Evolutionary conservation across 2,797 vertebrate species (phyloP).

Genomic region (Rhincodon typus): DNA sequence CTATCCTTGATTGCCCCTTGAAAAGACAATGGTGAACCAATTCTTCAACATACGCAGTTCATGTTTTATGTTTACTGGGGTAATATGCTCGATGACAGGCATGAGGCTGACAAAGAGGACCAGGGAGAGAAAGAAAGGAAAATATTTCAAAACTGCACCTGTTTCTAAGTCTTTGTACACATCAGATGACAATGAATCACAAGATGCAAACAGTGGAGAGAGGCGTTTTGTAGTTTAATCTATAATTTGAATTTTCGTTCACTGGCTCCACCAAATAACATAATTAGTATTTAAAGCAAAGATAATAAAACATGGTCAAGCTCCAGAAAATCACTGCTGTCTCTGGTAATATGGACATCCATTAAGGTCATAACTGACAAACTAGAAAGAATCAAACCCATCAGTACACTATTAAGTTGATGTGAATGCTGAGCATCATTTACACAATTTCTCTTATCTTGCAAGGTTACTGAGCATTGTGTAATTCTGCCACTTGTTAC

Average conservation of each 20-base stretch:
- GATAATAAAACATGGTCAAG: not conserved
- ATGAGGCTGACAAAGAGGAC: not conserved
- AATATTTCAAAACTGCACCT: not conserved
- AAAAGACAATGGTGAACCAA: too few species aligned
- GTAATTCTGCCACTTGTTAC: not conserved
- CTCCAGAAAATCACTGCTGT: not conserved
- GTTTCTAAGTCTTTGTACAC: not conserved
- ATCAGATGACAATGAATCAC: not conserved
- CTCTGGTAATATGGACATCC: not conserved
- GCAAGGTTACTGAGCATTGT: not conserved
- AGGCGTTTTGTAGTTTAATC: not conserved
- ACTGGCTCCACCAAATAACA: not conserved
- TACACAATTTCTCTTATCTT: not conserved
- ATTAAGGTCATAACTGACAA: not conserved
- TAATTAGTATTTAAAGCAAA: constrained; percentile 19
- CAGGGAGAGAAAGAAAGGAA: not conserved
- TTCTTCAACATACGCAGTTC: too few species aligned
- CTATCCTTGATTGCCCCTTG: too few species aligned
- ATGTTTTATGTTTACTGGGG: too few species aligned
- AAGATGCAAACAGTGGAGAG: not conserved
- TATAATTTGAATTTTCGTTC: not conserved
- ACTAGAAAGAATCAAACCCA: not conserved
- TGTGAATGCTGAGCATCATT: not conserved
- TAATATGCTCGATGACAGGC: too few species aligned
- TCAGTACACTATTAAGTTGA: not conserved